These are phyloP conservation scores for Melipona bicolor DNA, from an alignment of 2,888 invertebrate species.

Conservation along the genomic window DNA sequence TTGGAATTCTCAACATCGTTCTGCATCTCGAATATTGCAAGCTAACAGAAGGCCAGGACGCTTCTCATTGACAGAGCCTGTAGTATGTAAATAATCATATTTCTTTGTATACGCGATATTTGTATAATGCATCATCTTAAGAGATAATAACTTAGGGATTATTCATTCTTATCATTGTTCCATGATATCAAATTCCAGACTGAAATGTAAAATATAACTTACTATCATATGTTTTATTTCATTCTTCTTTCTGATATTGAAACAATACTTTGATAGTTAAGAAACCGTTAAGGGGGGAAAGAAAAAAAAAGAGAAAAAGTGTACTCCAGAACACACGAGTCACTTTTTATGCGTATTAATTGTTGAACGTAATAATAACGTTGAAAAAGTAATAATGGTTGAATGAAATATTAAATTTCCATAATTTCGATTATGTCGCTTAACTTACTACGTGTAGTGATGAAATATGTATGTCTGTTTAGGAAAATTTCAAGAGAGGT, in stretches of 20 bases:
- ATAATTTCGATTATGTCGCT: conserved; percentile 9
- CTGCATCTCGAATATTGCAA: conserved; percentile 65
- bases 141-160: not conserved
- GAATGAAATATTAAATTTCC: not conserved
- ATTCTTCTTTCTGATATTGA: conserved; percentile 26
- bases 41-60: conserved; percentile 71
- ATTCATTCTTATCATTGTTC: conserved; percentile 3
- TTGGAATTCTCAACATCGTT: conserved; percentile 76
- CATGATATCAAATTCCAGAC: not conserved
- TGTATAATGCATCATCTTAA: not conserved
- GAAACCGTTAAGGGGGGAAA: not conserved
- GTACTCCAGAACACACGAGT: conserved; percentile 10
- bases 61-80: conserved; percentile 75
- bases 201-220: conserved; percentile 3
- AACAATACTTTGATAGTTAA: conserved; percentile 24
- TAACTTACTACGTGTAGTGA: conserved; percentile 1
- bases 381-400: not conserved
- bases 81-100: conserved; percentile 66
- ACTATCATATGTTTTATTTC: conserved; percentile 21
- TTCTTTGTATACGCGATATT: not conserved
- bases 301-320: not conserved
- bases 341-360: conserved; percentile 20
- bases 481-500: conserved; percentile 37
- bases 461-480: conserved; percentile 11
- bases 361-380: not conserved